Evolutionary conservation across 2,113 vertebrate species (phyloP), one percentile per base, ranked within the genome.

Genomic region (Paracanthobrama guichenoti): DNA sequence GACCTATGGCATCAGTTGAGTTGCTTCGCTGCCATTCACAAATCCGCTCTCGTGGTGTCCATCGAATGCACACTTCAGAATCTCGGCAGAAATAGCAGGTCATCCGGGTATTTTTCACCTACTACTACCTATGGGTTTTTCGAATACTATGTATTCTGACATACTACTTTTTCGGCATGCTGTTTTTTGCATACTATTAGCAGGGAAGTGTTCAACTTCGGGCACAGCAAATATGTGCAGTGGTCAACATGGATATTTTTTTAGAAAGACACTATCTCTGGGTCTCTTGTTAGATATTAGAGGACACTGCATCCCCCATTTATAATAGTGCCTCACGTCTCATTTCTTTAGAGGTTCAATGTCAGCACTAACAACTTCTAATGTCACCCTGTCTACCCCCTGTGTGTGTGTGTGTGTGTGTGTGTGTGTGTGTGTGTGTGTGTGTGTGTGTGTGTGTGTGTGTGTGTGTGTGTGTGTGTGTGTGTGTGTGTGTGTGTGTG

Each of bases 321-420:
- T 66, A 67, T 66, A 80, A 80, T 13, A 50, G 60, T 13, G 26
- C 28, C 24, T 48, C 78, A 6, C n/a, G 9, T 64, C 26, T 67
- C 18, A 66, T 48, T 35, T 81, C 62, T 66, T 62, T 16, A 81
- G 42, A 67, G 79, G 79, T 81, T 81, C 80, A 82, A 71, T 71
- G 80, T 82, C 66, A 82, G 66, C 26, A 55, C 66, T 42, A 71
- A 71, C 64, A 69, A 42, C 64, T 35, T 81, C 62, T 67, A 81
- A 81, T 67, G 79, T 81, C 79, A 81, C 60, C 79, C 42, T 67
- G 62, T 31, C 20, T 71, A 5, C n/a, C 18, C 2, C 11, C 42
- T 79, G 31, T 77, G 77, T 44, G 78, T 46, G 59, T 62, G 48
- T 76, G 50, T 57, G 76, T 79, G 50, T 60, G 50, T 48, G 46